These are phyloP conservation scores for Ranitomeya imitator DNA, from an alignment of 2,113 vertebrate species.

Conservation along the genomic window DNA sequence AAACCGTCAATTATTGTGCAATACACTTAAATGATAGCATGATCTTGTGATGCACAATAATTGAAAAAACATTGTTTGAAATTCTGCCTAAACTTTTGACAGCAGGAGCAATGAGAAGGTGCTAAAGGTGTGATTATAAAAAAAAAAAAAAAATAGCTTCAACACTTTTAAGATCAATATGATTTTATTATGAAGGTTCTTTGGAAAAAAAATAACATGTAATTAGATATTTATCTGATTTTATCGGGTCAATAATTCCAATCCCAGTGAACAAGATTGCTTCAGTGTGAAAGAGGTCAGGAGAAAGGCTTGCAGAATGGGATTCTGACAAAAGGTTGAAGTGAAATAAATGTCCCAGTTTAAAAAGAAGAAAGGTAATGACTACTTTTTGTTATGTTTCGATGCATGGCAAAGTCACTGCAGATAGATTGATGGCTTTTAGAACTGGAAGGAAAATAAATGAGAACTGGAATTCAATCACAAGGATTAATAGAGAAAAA, in stretches of 20 bases:
- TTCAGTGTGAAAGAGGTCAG: conserved; percentile 7
- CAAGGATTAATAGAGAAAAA: conserved; percentile 19
- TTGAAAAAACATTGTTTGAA: conserved; percentile 33
- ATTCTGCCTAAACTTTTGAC: conserved; percentile 15
- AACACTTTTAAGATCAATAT: conserved; percentile 47
- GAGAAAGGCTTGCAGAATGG: conserved; percentile 31
- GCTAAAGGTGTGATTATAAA: conserved; percentile 11
- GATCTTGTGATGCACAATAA: conserved; percentile 5
- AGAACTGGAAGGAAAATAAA: not conserved
- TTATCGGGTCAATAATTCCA: conserved; percentile 52
- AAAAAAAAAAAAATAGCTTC: conserved; percentile 14
- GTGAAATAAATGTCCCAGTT: conserved; percentile 39
- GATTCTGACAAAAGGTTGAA: conserved; percentile 43
- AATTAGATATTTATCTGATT: conserved; percentile 56
- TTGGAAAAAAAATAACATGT: conserved; percentile 23
- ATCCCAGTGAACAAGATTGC: conserved; percentile 50
- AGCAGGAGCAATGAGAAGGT: conserved; percentile 32
- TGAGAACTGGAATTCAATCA: not conserved
- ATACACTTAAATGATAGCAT: conserved; percentile 16
- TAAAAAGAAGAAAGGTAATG: conserved; percentile 37
- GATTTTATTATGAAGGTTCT: conserved; percentile 51
- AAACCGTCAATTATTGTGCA: not conserved
- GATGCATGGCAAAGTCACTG: conserved; percentile 3
- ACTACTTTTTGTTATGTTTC: conserved; percentile 21
- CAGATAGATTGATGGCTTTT: conserved; percentile 34